A percentile compares a stretch with the other conserved stretches of the same genome.
These are phyloP conservation scores for Eustalomyia histrio DNA, from an alignment of 2,888 invertebrate species.

Conservation along the genomic window DNA sequence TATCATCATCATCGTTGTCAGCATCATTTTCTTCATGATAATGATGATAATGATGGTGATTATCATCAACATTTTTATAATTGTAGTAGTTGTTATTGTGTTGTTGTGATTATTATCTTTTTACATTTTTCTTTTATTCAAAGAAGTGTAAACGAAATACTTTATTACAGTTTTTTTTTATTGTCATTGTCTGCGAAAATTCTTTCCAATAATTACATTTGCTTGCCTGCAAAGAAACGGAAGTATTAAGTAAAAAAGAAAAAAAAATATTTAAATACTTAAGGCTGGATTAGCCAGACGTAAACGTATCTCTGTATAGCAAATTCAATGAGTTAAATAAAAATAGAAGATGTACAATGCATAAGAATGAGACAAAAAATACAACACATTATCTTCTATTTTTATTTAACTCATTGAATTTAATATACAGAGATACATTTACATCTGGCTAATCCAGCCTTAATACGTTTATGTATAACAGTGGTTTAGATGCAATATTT, in stretches of 20 bases:
- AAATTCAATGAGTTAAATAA: no score
- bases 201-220: constrained; percentile 54
- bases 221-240: constrained; percentile 63
- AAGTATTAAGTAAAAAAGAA: constrained; percentile 49
- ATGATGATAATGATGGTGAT: constrained; percentile 21
- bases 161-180: constrained; percentile 29
- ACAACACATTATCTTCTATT: no score
- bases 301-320: no score
- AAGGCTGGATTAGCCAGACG: no score
- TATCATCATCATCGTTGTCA: constrained; percentile 14
- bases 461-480: no score
- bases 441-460: no score
- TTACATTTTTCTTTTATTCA: constrained; percentile 56
- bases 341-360: no score
- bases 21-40: constrained; percentile 30
- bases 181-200: constrained; percentile 62
- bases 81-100: constrained; percentile 34
- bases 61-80: constrained; percentile 47
- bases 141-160: constrained; percentile 44
- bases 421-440: no score
- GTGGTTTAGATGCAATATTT: constrained; percentile 1
- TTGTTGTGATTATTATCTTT: constrained; percentile 51
- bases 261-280: constrained; percentile 20
- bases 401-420: no score
- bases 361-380: no score